Conservation (phyloP, 2,797 vertebrate species). For the Argya squamiceps region DNA sequence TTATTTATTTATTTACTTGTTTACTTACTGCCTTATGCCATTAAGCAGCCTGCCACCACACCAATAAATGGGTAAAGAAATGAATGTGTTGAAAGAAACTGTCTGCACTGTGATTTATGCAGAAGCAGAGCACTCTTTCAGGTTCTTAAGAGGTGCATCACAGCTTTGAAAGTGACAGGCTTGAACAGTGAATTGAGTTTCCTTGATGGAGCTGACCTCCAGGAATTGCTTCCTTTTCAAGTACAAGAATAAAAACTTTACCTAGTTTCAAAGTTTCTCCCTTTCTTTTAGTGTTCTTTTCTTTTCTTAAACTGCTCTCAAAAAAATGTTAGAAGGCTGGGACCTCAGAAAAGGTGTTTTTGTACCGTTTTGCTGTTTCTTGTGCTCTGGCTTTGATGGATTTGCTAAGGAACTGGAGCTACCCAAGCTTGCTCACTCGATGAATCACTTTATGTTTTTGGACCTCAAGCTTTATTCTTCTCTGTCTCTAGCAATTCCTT, state of each 20-base stretch:
- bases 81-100: conserved; percentile 20
- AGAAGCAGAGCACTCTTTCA: conserved; percentile 15
- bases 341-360: neutral
- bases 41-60: neutral
- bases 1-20: conserved; percentile 44
- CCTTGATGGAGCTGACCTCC: conserved; percentile 50
- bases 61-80: conserved; percentile 1
- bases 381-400: conserved; percentile 3
- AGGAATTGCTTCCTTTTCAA: conserved; percentile 35
- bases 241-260: conserved; percentile 17
- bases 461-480: neutral
- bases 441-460: neutral
- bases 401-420: conserved; percentile 8
- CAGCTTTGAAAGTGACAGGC: conserved; percentile 35
- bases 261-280: conserved; percentile 36
- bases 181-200: conserved; percentile 29
- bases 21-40: neutral
- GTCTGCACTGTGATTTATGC: neutral
- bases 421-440: neutral
- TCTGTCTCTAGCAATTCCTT: neutral
- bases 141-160: neutral
- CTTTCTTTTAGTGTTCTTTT: conserved; percentile 5
- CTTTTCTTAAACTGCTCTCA: neutral
- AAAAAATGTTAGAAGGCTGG: neutral
- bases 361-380: neutral